Base-by-base conservation (phyloP, 2,888 invertebrate genomes). In the Phlogophora meticulosa region DNA sequence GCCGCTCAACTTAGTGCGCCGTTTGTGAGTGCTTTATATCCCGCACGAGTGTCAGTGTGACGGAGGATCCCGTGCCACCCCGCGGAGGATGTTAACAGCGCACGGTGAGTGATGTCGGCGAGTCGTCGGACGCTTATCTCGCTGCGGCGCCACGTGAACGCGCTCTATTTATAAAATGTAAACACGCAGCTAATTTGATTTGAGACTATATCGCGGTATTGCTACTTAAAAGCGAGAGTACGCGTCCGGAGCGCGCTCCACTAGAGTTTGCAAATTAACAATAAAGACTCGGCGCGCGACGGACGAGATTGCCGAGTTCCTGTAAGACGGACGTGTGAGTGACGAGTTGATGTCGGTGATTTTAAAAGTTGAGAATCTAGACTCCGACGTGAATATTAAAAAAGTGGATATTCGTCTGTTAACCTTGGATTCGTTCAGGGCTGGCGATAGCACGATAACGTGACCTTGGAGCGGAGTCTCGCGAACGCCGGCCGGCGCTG, bases 71-170 rank as follows among this genome's bases (percentile, higher is more conserved):
- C 81, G 91, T 90, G 87, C 85, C 89, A 89, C 85, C 88, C 88
- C 91, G 91, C 94, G 91, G 95, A 95, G 95, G 94, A 95, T 95
- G 95, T 95, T 95, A 94, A 94, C 95, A 95, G 95, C 94, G 90
- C 93, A 94, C 94, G 95, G 95, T 95, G 92, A 95, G 95, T 95
- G 91, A 88, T 86, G 84, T 82, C 85, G 85, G 80, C 83, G 81
- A 87, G 87, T 86, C 87, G 86, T 83, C 86, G 88, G 83, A 85
- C 90, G 84, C 91, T 92, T 93, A 92, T 93, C 92, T 90, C 85
- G 82, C 80, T 84, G 79, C 85, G 88, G 91, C 91, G 91, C 94
- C 95, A 95, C 94, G 95, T 95, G 95, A 95, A 93, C 89, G 86
- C 88, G 90, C 93, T 93, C 93, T 93, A 94, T 93, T 93, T 93